These are phyloP conservation scores for Cistogaster globosa DNA, from an alignment of 2,888 invertebrate species.

Conservation along the genomic window DNA sequence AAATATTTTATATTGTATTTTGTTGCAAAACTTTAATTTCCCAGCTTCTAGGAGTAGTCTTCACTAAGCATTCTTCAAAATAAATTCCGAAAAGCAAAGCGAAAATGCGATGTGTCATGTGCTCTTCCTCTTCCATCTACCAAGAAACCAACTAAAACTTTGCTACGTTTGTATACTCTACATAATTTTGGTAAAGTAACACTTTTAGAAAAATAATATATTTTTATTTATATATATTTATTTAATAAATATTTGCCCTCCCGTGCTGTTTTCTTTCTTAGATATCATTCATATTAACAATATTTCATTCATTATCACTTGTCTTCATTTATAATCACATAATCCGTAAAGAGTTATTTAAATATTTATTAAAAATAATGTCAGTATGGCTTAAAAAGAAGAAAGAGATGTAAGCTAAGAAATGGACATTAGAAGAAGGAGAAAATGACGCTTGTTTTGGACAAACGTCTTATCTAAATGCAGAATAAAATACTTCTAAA, in stretches of 20 bases:
- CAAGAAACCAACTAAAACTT: background rate
- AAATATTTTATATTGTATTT: conserved; percentile 8
- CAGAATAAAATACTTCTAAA: conserved; percentile 62
- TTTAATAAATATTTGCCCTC: no score
- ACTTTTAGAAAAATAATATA: background rate
- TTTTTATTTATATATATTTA: background rate
- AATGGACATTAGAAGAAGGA: background rate
- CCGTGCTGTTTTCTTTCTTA: no score
- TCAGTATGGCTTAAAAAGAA: conserved; percentile 27
- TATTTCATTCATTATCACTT: no score
- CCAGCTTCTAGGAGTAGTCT: conserved; percentile 35
- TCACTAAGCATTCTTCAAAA: no score
- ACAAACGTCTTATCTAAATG: background rate
- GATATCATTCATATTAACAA: no score
- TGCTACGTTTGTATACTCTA: conserved; percentile 30
- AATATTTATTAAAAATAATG: background rate
- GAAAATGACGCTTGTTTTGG: no score
- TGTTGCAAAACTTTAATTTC: conserved; percentile 45
- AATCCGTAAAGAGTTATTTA: no score
- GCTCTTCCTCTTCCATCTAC: no score
- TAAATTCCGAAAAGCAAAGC: no score
- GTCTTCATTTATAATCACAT: no score
- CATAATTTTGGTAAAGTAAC: conserved; percentile 66
- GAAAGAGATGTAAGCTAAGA: background rate
- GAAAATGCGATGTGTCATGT: no score